Conservation (phyloP, 2,113 vertebrate species). For the Camelus bactrianus region DNA sequence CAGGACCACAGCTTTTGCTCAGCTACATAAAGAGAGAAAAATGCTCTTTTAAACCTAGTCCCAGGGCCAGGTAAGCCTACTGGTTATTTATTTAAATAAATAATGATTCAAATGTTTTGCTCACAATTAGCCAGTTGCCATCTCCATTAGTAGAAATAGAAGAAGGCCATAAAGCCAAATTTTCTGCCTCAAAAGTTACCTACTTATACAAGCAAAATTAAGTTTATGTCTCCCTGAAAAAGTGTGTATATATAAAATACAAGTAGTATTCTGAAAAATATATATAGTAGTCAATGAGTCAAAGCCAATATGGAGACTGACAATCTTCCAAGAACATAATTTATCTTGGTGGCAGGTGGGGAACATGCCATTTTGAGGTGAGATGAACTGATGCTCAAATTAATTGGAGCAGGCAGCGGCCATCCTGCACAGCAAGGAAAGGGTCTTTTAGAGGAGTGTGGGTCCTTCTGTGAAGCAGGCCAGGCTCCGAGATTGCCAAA, state of each 20-base stretch:
- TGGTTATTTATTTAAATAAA: not conserved
- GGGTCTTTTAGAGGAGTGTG: not conserved
- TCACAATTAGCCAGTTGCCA: not conserved
- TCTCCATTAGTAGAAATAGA: not conserved
- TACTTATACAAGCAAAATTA: not conserved
- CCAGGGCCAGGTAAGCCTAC: not conserved
- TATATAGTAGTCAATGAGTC: not conserved
- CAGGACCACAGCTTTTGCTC: not conserved
- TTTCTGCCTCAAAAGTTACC: conserved; percentile 28
- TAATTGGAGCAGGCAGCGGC: conserved; percentile 44
- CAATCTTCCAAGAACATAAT: not conserved
- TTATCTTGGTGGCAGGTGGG: conserved; percentile 37
- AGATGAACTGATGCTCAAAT: conserved; percentile 46
- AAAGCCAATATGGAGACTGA: conserved; percentile 8
- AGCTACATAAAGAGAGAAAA: not conserved
- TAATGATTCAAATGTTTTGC: not conserved
- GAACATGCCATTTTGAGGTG: conserved; percentile 36
- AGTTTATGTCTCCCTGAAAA: not conserved
- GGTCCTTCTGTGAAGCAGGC: conserved; percentile 39
- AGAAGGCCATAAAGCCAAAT: not conserved
- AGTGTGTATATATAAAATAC: not conserved
- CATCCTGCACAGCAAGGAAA: not conserved
- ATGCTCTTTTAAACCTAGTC: not conserved
- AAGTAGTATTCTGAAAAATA: conserved; percentile 21
- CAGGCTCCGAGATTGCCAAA: conserved; percentile 36